phyloP scores from a whole-genome alignment of 2,797 vertebrate genomes.

The Tragelaphus oryx region DNA sequence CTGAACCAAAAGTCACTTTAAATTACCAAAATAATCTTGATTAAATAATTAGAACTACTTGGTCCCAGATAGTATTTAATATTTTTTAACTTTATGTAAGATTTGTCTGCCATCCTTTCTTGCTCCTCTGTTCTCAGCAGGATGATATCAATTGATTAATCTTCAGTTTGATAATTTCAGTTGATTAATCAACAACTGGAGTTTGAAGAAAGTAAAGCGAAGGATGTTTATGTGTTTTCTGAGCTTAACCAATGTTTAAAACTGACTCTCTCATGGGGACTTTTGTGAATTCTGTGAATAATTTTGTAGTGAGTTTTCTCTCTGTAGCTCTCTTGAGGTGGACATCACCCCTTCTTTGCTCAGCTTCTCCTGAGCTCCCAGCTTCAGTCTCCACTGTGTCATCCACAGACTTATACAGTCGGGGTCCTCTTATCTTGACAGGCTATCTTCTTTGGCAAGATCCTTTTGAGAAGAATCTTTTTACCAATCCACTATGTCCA shows the following conservation, averaged over 20 bases:
- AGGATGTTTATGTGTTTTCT: not conserved
- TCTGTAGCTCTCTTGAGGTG: not conserved
- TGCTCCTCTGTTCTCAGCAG: not conserved
- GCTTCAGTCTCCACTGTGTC: not conserved
- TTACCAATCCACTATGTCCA: not conserved
- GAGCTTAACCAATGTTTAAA: not conserved
- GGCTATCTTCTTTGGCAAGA: not conserved
- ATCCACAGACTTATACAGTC: not conserved
- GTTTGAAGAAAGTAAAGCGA: not conserved
- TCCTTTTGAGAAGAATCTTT: not conserved
- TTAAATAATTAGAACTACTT: not conserved
- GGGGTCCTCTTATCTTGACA: not conserved
- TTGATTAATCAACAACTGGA: not conserved
- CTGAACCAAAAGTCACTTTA: not conserved
- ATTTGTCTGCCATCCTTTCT: not conserved
- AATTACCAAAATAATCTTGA: not conserved
- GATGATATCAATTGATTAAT: not conserved
- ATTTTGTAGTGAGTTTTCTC: not conserved
- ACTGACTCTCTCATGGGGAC: not conserved
- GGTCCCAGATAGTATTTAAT: not conserved
- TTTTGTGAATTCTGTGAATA: not conserved
- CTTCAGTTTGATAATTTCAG: not conserved
- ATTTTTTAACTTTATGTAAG: slow-evolving; percentile 4
- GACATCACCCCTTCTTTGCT: not conserved
- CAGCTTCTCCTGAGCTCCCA: not conserved